Evolutionary conservation across 2,797 vertebrate genomes (phyloP).

Genomic region (Poecilia wingei): DNA sequence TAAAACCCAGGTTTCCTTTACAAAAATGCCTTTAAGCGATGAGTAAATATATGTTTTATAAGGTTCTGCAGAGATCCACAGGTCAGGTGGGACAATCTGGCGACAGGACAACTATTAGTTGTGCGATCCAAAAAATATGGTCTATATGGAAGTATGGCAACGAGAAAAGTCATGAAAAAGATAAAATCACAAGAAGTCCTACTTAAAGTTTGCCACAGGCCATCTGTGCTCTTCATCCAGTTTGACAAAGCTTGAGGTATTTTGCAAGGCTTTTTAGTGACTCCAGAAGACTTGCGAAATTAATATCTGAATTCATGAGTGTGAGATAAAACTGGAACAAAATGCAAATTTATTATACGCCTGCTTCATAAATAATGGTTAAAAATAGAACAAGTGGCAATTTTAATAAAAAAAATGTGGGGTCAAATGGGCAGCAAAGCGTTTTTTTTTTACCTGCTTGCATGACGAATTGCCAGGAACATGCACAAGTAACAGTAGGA

Average conservation of each 20-base stretch:
- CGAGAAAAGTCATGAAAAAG: neutral
- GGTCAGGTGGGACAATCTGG: neutral
- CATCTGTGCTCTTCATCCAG: neutral
- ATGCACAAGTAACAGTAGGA: conserved; percentile 83
- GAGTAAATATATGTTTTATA: neutral
- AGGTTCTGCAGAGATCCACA: neutral
- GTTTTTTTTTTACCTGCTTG: conserved; percentile 71
- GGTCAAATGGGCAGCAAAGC: neutral
- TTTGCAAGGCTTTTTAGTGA: neutral
- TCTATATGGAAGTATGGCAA: neutral
- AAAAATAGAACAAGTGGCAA: neutral
- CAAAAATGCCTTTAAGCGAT: neutral
- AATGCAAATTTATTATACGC: neutral
- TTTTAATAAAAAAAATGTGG: neutral
- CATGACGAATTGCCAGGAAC: conserved; percentile 79
- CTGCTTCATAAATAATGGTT: neutral
- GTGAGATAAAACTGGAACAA: neutral
- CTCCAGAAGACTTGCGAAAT: neutral
- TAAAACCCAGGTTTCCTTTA: neutral
- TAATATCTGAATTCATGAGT: neutral
- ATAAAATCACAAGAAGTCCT: neutral
- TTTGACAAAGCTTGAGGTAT: neutral
- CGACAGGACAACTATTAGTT: neutral
- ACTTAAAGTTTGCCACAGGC: neutral
- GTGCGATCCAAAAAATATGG: neutral